These are phyloP conservation scores for Marasmarcha lunaedactyla DNA, from an alignment of 2,888 invertebrate species.

Conservation along the genomic window DNA sequence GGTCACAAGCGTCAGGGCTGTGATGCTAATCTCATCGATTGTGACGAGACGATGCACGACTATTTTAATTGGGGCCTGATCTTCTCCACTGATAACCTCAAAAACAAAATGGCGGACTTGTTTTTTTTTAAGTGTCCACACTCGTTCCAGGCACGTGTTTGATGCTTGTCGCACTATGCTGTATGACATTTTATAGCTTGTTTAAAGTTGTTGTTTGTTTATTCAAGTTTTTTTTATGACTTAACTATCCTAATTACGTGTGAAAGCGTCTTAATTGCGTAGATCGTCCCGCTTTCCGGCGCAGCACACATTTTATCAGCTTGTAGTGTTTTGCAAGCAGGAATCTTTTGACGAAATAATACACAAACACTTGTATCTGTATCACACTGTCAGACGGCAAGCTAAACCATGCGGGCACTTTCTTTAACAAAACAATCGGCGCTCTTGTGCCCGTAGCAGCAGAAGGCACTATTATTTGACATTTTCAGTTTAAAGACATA, in stretches of 20 bases:
- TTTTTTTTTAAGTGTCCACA: slow-evolving; percentile 28
- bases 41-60: slow-evolving; percentile 65
- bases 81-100: slow-evolving; percentile 43
- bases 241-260: background rate
- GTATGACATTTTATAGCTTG: slow-evolving; percentile 20
- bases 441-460: slow-evolving; percentile 31
- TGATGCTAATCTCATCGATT: slow-evolving; percentile 54
- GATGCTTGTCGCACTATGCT: slow-evolving; percentile 28
- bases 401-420: background rate
- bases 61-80: slow-evolving; percentile 67
- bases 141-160: slow-evolving; percentile 46
- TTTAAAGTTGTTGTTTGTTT: slow-evolving; percentile 11
- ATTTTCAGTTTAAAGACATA: slow-evolving; percentile 68
- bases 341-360: background rate
- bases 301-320: too few relatives aligned
- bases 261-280: background rate
- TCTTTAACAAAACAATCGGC: slow-evolving; percentile 6
- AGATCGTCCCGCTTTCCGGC: too few relatives aligned
- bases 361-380: background rate
- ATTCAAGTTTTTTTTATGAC: slow-evolving; percentile 9
- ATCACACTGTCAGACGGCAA: background rate
- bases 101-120: slow-evolving; percentile 52
- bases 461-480: slow-evolving; percentile 25
- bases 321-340: too few relatives aligned
- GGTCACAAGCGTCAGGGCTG: slow-evolving; percentile 47